phyloP scores from a whole-genome alignment of 2,113 vertebrate species.

The Neogale vison region DNA sequence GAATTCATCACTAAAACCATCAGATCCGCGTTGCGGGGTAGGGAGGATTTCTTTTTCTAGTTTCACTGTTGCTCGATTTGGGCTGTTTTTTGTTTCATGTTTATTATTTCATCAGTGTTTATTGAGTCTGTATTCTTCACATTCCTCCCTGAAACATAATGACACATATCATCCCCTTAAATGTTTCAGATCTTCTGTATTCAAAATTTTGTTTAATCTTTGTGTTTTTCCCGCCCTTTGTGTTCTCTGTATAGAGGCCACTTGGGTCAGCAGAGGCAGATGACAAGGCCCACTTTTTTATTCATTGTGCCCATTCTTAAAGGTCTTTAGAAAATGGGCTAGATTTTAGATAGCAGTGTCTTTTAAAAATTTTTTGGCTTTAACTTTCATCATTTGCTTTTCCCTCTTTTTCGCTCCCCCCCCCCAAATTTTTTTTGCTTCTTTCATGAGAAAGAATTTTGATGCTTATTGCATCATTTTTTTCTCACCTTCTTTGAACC shows the following conservation, averaged over 20 bases:
- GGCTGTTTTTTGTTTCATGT: neutral
- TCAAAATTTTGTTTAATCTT: neutral
- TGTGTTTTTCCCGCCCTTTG: neutral
- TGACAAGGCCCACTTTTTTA: neutral
- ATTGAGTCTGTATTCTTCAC: neutral
- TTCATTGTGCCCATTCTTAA: fast-evolving
- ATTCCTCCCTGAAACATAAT: neutral
- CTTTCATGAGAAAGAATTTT: neutral
- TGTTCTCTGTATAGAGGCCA: neutral
- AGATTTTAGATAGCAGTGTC: neutral
- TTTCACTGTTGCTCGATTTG: neutral
- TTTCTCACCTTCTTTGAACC: neutral
- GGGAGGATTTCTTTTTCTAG: neutral
- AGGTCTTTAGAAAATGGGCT: neutral
- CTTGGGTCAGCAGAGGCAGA: neutral
- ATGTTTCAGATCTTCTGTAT: fast-evolving
- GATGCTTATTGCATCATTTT: neutral
- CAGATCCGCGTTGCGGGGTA: fast-evolving
- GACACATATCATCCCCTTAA: fast-evolving
- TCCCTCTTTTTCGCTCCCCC: neutral
- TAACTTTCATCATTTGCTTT: neutral
- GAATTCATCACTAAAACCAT: too few relatives aligned
- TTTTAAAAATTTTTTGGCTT: neutral
- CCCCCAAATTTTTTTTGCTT: neutral
- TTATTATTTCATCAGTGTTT: neutral